Evolutionary conservation across 2,797 vertebrate species (phyloP).

Genomic region (Echeneis naucrates): DNA sequence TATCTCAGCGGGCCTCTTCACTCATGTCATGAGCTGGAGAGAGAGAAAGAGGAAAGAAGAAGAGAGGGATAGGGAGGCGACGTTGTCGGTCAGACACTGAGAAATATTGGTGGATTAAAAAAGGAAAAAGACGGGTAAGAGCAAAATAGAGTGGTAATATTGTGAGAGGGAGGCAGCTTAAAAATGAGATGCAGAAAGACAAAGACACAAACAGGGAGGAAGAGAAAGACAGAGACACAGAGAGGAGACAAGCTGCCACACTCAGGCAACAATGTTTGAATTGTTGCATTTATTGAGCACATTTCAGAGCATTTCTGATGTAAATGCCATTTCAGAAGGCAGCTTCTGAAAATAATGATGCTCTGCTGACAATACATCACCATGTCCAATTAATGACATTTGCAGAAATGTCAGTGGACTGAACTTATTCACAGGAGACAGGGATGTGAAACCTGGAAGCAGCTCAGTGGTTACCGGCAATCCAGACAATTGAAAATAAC

Average conservation of each 20-base stretch:
- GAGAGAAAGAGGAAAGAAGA: constrained; percentile 18
- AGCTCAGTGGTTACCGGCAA: constrained; percentile 9
- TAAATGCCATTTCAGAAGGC: constrained; percentile 5
- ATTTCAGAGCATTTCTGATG: background rate
- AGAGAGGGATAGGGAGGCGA: constrained; percentile 1
- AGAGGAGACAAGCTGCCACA: background rate
- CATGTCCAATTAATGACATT: constrained; percentile 38
- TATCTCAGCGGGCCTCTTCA: constrained; percentile 74
- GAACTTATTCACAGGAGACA: background rate
- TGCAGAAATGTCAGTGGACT: constrained; percentile 44
- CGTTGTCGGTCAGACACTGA: constrained; percentile 40
- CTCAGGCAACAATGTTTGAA: constrained; percentile 10
- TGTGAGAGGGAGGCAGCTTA: constrained; percentile 2
- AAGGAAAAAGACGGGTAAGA: constrained; percentile 18
- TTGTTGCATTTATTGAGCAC: background rate
- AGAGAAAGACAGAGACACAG: constrained; percentile 20
- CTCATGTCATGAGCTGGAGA: constrained; percentile 66
- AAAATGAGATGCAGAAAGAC: constrained; percentile 33
- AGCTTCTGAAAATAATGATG: background rate
- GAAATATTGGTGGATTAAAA: constrained; percentile 31
- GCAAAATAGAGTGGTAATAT: constrained; percentile 28
- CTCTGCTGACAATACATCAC: constrained; percentile 25
- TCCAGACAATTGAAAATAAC: constrained; percentile 30
- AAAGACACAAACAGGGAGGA: constrained; percentile 10
- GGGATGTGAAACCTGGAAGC: constrained; percentile 17